Percentiles rank a stretch among this genome's conserved stretches.
These are phyloP conservation scores for Kryptopterus vitreolus DNA, from an alignment of 2,797 vertebrate species.

Conservation along the genomic window DNA sequence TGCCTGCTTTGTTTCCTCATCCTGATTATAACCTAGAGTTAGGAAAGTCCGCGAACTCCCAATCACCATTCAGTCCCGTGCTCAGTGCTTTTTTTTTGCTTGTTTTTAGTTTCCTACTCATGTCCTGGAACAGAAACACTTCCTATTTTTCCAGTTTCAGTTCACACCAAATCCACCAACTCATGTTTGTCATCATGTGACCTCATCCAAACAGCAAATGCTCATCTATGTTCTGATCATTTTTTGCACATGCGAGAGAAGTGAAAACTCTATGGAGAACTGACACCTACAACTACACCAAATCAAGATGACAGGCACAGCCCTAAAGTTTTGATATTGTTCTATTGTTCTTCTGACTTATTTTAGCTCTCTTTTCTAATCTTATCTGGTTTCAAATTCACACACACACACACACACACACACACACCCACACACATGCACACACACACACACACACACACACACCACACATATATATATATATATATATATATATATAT, in stretches of 20 bases:
- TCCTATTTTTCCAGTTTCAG: constrained; percentile 25
- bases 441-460: no score
- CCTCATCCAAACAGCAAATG: background rate
- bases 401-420: no score
- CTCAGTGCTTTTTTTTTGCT: background rate
- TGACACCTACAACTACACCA: background rate
- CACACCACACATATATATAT: no score
- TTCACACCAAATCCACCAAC: background rate
- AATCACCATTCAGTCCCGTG: background rate
- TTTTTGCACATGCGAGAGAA: constrained; percentile 3
- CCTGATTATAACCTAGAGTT: constrained; percentile 20
- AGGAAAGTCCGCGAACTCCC: background rate
- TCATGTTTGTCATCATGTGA: constrained; percentile 6
- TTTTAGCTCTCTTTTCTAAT: background rate
- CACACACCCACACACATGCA: no score
- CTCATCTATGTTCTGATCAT: background rate
- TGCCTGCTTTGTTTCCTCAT: constrained; percentile 15
- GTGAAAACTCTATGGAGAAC: background rate
- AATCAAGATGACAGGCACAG: background rate
- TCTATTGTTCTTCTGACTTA: background rate
- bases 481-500: no score
- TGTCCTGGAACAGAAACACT: constrained; percentile 1
- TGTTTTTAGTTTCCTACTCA: background rate
- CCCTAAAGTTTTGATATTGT: background rate
- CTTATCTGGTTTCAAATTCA: background rate